These are phyloP conservation scores for Sceloporus tristichus DNA, from an alignment of 2,113 vertebrate species.

Conservation along the genomic window DNA sequence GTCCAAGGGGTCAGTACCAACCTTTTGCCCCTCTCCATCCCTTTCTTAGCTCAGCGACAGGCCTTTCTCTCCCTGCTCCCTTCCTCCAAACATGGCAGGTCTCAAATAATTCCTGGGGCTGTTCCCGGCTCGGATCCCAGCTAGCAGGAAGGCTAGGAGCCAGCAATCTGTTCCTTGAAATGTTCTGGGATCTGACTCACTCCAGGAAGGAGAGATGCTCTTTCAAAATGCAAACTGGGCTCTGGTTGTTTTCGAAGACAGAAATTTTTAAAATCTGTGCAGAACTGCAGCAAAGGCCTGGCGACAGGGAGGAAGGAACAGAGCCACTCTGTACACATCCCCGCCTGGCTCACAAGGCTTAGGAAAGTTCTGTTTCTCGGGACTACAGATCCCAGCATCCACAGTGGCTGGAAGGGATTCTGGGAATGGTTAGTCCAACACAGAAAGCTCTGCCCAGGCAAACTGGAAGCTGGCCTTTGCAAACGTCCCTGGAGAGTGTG, in stretches of 20 bases:
- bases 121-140: background rate
- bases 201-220: conserved; percentile 31
- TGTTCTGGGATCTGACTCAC: conserved; percentile 33
- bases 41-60: background rate
- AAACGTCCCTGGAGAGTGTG: too few species aligned
- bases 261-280: conserved; percentile 24
- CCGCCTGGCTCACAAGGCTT: background rate
- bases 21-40: too few species aligned
- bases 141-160: background rate
- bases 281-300: background rate
- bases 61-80: background rate
- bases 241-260: conserved; percentile 33
- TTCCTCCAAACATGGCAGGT: background rate
- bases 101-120: background rate
- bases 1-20: too few species aligned
- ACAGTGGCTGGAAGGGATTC: too few species aligned
- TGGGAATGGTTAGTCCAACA: too few species aligned
- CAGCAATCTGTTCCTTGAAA: conserved; percentile 26
- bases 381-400: too few species aligned
- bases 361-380: too few species aligned
- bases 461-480: too few species aligned
- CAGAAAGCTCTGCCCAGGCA: too few species aligned
- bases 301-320: background rate
- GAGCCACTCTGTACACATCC: background rate
- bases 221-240: conserved; percentile 37